These are phyloP conservation scores for Menidia beryllina DNA, from an alignment of 2,113 vertebrate species.

Conservation along the genomic window DNA sequence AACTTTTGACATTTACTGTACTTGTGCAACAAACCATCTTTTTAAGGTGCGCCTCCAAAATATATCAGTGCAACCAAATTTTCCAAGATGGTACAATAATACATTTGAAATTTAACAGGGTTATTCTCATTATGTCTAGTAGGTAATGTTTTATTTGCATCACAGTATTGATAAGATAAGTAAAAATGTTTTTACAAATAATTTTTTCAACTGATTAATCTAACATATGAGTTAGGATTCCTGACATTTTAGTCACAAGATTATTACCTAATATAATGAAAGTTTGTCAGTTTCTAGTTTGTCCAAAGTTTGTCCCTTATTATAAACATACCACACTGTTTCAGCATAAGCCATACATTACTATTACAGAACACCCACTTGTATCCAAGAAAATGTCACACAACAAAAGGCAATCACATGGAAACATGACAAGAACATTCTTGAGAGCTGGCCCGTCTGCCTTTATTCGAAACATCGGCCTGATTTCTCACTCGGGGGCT, in stretches of 20 bases:
- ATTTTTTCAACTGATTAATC: too few relatives aligned
- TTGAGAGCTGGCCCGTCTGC: slow-evolving; percentile 69
- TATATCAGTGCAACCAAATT: too few relatives aligned
- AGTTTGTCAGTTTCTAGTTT: background rate
- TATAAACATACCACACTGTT: background rate
- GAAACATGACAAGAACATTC: slow-evolving; percentile 61
- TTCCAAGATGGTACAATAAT: too few relatives aligned
- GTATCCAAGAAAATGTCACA: slow-evolving; percentile 58
- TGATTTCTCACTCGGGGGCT: slow-evolving; percentile 80
- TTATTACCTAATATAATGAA: background rate
- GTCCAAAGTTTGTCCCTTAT: too few relatives aligned
- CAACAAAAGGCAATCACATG: slow-evolving; percentile 38
- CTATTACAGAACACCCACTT: background rate
- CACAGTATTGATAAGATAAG: too few relatives aligned
- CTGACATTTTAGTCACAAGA: background rate
- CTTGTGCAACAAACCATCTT: too few relatives aligned
- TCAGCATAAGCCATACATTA: slow-evolving; percentile 1
- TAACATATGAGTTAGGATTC: background rate
- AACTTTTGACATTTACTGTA: too few relatives aligned
- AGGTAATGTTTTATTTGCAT: too few relatives aligned
- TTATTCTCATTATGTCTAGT: too few relatives aligned
- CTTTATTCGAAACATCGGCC: slow-evolving; percentile 80
- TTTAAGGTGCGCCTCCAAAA: too few relatives aligned
- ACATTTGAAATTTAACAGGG: too few relatives aligned
- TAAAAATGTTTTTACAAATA: too few relatives aligned